Base-by-base conservation (phyloP, 2,113 vertebrate species). In the Tor tambroides region DNA sequence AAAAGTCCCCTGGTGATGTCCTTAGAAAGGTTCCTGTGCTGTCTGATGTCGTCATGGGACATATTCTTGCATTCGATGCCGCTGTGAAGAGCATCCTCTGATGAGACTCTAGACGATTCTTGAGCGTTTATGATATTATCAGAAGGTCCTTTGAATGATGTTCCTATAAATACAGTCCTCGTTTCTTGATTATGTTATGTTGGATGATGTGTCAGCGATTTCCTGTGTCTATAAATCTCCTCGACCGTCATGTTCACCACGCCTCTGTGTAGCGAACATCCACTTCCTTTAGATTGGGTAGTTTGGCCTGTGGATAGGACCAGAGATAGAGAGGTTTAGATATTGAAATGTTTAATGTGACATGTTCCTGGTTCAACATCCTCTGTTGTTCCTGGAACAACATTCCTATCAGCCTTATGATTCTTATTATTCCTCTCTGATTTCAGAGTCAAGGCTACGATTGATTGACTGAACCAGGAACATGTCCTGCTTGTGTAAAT, bases 191-290 rank as follows among this genome's bases (percentile, higher is more conserved):
- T 80, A 90, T 88, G 84, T 81, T 67, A 32, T 65, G 74, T 83
- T 85, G 8, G 83, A 87, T 81, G 75, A 86, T 85, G 80, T 69
- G 85, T 87, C 81, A 82, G 89, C 65, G 38, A 49, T 83, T 91
- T 88, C 88, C 91, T 80, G 49, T 80, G 49, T 85, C 21, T 30
- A 51, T n/a, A 85, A 74, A 63, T 77, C 84, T 91, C 87, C 80
- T 85, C 63, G 89, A 87, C 54, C 81, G 32, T 85, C 5, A 61
- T 5, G 80, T 95, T 99, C 96, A 99, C 98, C 98, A 99, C 65
- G 98, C 98, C 93, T 99, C 98, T 0, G 98, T 99, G 93, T 99
- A 99, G 91, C 98, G 98, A 79, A 99, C 97, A 0, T 99, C 98
- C 65, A 99, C 97, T 83, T 99, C 98, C 91, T 97, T 99, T 93